Evolutionary conservation across 1,140 invertebrate species (phyloP).

Genomic region (Lanistes nyassanus): DNA sequence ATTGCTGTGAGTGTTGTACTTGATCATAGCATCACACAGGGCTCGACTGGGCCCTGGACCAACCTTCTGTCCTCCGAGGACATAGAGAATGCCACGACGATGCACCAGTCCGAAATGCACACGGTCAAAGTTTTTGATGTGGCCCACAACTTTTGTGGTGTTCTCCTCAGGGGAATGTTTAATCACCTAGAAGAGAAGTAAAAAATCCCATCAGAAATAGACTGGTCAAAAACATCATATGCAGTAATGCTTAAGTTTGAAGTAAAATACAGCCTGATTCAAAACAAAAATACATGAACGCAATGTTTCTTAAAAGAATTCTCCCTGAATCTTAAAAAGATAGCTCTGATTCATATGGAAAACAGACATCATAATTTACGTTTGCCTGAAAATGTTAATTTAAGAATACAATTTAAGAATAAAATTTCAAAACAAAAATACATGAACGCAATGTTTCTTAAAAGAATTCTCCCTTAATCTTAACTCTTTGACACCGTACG

Average conservation of each 20-base stretch:
- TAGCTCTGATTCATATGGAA: no score
- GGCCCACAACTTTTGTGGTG: conserved; percentile 39
- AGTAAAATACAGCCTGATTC: no score
- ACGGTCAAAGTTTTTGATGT: conserved; percentile 51
- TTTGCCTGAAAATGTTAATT: no score
- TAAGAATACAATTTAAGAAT: neutral
- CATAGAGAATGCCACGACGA: conserved; percentile 48
- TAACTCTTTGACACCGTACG: no score
- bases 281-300: neutral
- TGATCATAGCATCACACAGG: conserved; percentile 50
- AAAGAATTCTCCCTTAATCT: no score
- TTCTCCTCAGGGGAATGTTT: conserved; percentile 36
- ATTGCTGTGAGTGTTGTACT: conserved; percentile 48
- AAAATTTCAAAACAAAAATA: neutral
- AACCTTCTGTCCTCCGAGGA: conserved; percentile 52
- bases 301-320: neutral
- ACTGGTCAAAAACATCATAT: no score
- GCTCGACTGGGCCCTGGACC: conserved; percentile 35
- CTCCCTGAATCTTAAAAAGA: no score
- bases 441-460: neutral
- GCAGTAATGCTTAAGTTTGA: no score
- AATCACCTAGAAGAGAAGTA: conserved; percentile 2
- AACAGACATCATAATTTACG: no score
- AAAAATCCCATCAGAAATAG: neutral
- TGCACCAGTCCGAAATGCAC: conserved; percentile 58